phyloP scores from a whole-genome alignment of 2,888 invertebrate genomes.

The Pristionchus japonicus region DNA sequence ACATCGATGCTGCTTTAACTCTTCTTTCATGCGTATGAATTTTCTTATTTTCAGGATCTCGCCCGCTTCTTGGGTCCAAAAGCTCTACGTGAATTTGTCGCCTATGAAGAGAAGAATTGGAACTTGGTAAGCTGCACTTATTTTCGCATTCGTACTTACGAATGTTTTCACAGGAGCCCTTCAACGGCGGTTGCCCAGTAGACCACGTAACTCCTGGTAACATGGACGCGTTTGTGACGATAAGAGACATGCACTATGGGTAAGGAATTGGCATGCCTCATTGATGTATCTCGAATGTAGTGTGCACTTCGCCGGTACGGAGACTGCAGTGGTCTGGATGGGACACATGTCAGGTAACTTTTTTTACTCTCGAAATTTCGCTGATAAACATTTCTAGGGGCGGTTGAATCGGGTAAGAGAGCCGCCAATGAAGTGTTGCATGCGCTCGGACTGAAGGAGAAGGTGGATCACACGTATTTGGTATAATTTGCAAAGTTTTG shows the following conservation, averaged over 20 bases:
- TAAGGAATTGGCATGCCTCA: no score
- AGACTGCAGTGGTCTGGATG: conserved; percentile 75
- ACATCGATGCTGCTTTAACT: not conserved
- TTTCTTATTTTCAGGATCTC: conserved; percentile 53
- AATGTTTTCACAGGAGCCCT: conserved; percentile 72
- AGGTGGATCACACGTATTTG: conserved; percentile 51
- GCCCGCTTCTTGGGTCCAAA: conserved; percentile 58
- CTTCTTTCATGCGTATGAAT: no score
- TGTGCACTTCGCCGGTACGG: conserved; percentile 76
- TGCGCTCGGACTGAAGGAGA: conserved; percentile 50
- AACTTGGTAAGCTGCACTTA: not conserved
- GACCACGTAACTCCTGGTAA: conserved; percentile 74
- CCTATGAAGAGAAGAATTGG: conserved; percentile 74
- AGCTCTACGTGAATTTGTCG: conserved; percentile 54
- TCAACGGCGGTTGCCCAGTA: conserved; percentile 77
- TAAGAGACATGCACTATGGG: conserved; percentile 59
- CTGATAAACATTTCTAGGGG: conserved; percentile 70
- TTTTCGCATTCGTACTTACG: no score
- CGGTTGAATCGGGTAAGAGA: conserved; percentile 66
- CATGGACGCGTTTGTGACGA: conserved; percentile 56
- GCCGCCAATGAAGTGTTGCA: conserved; percentile 43
- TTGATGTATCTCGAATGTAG: no score
- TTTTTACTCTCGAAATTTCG: no score
- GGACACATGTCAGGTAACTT: conserved; percentile 75
- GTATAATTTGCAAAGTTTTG: no score